Base-by-base conservation (phyloP, 1,140 invertebrate genomes). In the Heliconius hermathena region DNA sequence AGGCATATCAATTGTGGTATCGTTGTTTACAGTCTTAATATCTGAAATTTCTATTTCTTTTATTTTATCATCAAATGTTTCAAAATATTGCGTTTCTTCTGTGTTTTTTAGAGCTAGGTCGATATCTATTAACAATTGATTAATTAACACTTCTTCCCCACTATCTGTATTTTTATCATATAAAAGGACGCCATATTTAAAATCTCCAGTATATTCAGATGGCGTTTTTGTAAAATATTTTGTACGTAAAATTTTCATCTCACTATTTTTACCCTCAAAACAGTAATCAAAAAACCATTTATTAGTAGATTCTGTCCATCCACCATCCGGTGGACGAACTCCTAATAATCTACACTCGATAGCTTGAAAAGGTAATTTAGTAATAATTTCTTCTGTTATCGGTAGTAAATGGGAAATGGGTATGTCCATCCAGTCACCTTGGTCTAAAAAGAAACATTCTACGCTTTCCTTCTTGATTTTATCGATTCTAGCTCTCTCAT, bases 381-480 rank as follows among this genome's bases (percentile, higher is more conserved):
- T 87, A 22, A 95, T 84, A 22, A 94, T 83, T 71, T 89, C 86
- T 16, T 90, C 84, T 20, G 88, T 85, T 49, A 94, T 94, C 33
- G 89, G 83, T 1, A 83, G 57, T 49, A 94, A 71, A 82, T 93
- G 57, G 11, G 89, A 83, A 70, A 77, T 49, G 46, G 74, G 66
- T 4, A 95, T 83, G 4, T 87, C 83, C 57, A 77, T 82, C 82
- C 82, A 91, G 77, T 95, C 94, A 1, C 93, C 94, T 78, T 94
- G 89, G 75, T 95, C 94, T 1, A 95, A 90, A 82, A 94, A 95
- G 81, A 95, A 95, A 71, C 94, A 95, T 82, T 89, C 88, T 4
- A 91, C 83, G 84, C 83, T 89, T 22, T 79, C 74, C 38, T 85
- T 76, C 36, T 85, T 75, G 36, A 90, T 74, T 5, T 84, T 72